Percentiles rank a stretch among this genome's conserved stretches.
Conservation (phyloP, 2,797 vertebrate genomes). For the Chelon auratus region DNA sequence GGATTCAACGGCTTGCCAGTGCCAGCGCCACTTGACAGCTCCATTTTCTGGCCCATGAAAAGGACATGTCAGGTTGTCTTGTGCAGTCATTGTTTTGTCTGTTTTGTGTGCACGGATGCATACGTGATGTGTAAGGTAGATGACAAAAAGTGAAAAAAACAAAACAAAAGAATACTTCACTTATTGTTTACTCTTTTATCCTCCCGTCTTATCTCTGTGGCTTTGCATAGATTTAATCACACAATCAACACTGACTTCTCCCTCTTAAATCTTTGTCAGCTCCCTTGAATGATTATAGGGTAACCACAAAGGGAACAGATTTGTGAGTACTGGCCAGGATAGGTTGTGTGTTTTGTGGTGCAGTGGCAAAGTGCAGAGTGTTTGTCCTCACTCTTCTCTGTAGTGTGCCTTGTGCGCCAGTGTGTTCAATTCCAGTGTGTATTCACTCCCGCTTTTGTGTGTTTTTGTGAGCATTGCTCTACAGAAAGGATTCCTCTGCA, state of each 20-base stretch:
- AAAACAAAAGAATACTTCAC: slow-evolving; percentile 24
- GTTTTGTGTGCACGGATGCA: slow-evolving; percentile 43
- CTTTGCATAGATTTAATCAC: slow-evolving; percentile 10
- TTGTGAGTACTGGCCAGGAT: neutral
- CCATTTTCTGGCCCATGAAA: slow-evolving; percentile 68
- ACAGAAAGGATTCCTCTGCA: slow-evolving; percentile 51
- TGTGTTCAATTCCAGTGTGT: slow-evolving; percentile 32
- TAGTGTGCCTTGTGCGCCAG: slow-evolving; percentile 1
- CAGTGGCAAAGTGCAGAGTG: neutral
- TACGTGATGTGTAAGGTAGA: slow-evolving; percentile 34
- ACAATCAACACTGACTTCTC: slow-evolving; percentile 6
- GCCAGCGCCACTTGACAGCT: slow-evolving; percentile 69
- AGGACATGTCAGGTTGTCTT: slow-evolving; percentile 70
- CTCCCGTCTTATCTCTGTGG: slow-evolving; percentile 22
- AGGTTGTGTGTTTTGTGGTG: slow-evolving; percentile 3
- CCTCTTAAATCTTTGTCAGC: slow-evolving; percentile 31
- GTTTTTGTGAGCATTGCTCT: slow-evolving; percentile 12
- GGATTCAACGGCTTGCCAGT: slow-evolving; percentile 57
- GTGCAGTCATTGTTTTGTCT: slow-evolving; percentile 51
- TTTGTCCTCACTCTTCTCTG: slow-evolving; percentile 13
- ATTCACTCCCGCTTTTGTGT: slow-evolving; percentile 29
- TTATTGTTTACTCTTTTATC: slow-evolving; percentile 39
- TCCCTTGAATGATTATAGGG: slow-evolving; percentile 17
- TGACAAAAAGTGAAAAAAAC: slow-evolving; percentile 34
- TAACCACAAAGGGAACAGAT: slow-evolving; percentile 9